phyloP scores from a whole-genome alignment of 2,113 vertebrate species.

The Azemiops feae region DNA sequence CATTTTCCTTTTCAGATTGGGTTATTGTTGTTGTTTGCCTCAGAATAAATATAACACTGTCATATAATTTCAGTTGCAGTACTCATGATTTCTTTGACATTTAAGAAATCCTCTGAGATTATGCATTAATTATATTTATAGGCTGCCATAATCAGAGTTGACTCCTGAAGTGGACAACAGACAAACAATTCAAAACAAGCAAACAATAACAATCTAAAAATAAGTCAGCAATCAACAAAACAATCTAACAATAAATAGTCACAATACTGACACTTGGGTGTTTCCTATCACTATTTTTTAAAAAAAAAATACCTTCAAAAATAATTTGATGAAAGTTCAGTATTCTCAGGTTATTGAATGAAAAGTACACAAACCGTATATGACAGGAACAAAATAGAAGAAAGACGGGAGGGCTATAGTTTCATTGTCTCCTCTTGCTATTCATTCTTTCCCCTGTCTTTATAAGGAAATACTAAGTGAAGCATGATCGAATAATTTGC shows the following conservation, averaged over 20 bases:
- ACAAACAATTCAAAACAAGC: background rate
- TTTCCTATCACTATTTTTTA: background rate
- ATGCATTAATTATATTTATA: background rate
- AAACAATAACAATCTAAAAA: background rate
- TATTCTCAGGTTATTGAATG: background rate
- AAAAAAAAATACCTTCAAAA: background rate
- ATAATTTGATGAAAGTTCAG: background rate
- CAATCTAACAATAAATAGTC: background rate
- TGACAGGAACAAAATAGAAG: background rate
- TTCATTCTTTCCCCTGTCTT: background rate
- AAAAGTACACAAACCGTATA: background rate
- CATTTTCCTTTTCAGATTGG: background rate
- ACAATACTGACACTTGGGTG: background rate
- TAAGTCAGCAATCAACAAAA: background rate
- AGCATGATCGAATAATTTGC: background rate
- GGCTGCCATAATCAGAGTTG: background rate
- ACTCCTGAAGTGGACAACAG: background rate
- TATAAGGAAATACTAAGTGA: background rate
- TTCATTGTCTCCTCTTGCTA: background rate
- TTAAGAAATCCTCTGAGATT: background rate
- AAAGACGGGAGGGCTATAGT: background rate
- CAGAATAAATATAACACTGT: background rate
- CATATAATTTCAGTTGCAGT: background rate
- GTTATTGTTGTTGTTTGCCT: background rate
- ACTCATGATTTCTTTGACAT: background rate